phyloP scores from a whole-genome alignment of 2,113 vertebrate genomes.

The Bolborhynchus lineola region DNA sequence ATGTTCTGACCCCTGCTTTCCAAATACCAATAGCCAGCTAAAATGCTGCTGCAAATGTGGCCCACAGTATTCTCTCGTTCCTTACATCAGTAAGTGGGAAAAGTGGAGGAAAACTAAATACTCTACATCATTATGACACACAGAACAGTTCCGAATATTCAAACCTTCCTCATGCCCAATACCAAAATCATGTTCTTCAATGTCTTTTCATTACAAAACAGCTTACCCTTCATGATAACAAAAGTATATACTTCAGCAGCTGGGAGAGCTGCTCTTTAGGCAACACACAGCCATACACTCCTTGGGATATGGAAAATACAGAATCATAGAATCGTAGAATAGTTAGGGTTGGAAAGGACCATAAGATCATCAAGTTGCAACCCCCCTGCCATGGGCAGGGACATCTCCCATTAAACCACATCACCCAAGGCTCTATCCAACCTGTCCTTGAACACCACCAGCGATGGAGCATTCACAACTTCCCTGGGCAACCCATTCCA shows the following conservation, averaged over 20 bases:
- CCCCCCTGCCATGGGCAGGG: no score
- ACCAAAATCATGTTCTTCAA: background rate
- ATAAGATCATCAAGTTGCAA: no score
- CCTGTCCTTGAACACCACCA: no score
- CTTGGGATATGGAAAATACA: background rate
- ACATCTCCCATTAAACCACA: no score
- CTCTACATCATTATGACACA: background rate
- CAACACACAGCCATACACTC: background rate
- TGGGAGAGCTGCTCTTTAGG: background rate
- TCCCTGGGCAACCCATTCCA: no score
- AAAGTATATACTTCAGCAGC: background rate
- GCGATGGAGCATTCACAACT: no score
- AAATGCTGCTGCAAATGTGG: background rate
- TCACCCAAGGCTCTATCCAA: no score
- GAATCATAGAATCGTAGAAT: no score
- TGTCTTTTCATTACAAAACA: accelerated
- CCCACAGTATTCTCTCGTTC: background rate
- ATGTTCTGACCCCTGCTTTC: background rate
- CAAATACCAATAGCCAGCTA: background rate
- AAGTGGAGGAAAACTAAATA: background rate
- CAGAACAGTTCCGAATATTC: background rate
- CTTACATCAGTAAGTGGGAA: accelerated
- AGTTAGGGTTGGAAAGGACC: no score
- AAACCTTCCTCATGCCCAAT: background rate
- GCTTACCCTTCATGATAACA: background rate